Conservation (phyloP, 2,888 invertebrate species). For the Iselma pallidipennis region DNA sequence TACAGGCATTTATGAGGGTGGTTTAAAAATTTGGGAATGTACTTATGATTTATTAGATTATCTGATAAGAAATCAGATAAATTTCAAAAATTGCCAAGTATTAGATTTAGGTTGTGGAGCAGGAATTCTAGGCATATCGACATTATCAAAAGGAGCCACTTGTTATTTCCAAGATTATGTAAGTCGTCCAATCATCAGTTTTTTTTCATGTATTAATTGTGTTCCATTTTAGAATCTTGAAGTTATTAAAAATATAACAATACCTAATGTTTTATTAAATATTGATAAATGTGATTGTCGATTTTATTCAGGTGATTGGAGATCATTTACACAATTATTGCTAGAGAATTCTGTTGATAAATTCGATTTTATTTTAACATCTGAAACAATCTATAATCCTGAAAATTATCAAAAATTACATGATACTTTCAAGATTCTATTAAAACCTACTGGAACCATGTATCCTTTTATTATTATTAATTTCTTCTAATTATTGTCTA, state of each 20-base stretch:
- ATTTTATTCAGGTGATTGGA: constrained; percentile 73
- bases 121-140: constrained; percentile 84
- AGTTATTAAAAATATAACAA: constrained; percentile 78
- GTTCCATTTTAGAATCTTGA: constrained; percentile 75
- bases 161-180: constrained; percentile 96
- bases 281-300: constrained; percentile 53
- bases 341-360: constrained; percentile 55
- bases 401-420: constrained; percentile 78
- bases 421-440: constrained; percentile 65
- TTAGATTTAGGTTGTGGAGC: constrained; percentile 93
- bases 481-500: constrained; percentile 12
- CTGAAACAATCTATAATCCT: constrained; percentile 91
- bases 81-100: constrained; percentile 62
- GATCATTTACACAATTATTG: constrained; percentile 55
- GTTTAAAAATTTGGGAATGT: constrained; percentile 96
- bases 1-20: constrained; percentile 84
- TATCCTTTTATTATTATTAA: too few species aligned
- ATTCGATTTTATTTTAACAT: constrained; percentile 86
- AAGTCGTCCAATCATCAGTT: constrained; percentile 60
- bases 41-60: constrained; percentile 78
- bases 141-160: constrained; percentile 66
- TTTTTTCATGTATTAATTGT: background rate
- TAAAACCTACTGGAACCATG: constrained; percentile 67
- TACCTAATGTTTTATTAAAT: constrained; percentile 71
- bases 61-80: constrained; percentile 56